Evolutionary conservation across 2,888 invertebrate genomes (phyloP).

Genomic region (Pollenia angustigena): DNA sequence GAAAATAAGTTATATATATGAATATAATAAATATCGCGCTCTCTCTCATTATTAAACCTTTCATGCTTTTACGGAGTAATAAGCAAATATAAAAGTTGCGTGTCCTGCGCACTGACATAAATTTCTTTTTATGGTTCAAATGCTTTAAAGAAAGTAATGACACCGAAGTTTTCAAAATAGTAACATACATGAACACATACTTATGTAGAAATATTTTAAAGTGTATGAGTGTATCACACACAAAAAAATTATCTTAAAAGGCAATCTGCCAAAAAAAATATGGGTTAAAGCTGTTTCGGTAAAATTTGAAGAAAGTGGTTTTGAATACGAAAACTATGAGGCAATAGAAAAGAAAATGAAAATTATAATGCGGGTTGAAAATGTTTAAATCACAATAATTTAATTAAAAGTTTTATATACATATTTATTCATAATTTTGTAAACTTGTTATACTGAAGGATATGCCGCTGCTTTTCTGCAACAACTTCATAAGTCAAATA

Average conservation of each 20-base stretch:
- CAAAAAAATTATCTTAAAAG: neutral
- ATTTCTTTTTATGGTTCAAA: slow-evolving; percentile 37
- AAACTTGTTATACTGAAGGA: too few species aligned
- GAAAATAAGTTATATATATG: too few species aligned
- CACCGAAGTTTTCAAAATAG: slow-evolving; percentile 61
- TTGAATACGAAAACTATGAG: neutral
- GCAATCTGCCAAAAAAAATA: slow-evolving; percentile 7
- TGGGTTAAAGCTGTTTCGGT: slow-evolving; percentile 55
- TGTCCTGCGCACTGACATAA: slow-evolving; percentile 65
- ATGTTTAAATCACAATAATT: too few species aligned
- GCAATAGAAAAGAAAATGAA: neutral
- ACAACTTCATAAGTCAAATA: too few species aligned
- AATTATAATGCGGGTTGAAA: too few species aligned
- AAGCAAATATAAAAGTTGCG: slow-evolving; percentile 44
- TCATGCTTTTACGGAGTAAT: neutral
- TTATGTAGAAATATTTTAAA: neutral
- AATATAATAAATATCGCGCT: neutral
- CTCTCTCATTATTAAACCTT: slow-evolving; percentile 2
- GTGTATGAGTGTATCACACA: neutral
- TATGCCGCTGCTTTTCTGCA: too few species aligned
- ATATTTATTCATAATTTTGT: too few species aligned
- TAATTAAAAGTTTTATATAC: too few species aligned
- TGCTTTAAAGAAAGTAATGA: slow-evolving; percentile 50
- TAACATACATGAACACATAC: slow-evolving; percentile 1
- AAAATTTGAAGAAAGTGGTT: neutral